phyloP scores from a whole-genome alignment of 1,140 invertebrate genomes.

The Carposina sasakii region DNA sequence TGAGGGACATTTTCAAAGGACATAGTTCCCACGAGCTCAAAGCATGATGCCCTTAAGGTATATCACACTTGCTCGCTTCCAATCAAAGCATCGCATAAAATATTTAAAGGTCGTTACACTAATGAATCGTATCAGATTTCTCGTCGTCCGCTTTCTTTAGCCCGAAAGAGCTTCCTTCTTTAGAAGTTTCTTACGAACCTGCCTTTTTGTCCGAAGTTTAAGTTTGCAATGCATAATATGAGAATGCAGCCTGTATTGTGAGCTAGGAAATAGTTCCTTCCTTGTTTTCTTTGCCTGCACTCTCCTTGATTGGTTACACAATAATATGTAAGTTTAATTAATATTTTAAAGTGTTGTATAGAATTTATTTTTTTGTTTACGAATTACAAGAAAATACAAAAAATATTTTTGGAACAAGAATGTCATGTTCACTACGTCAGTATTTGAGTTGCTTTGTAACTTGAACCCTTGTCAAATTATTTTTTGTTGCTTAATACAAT shows the following conservation, averaged over 20 bases:
- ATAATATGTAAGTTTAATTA: too few species aligned
- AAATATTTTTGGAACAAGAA: too few species aligned
- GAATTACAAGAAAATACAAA: too few species aligned
- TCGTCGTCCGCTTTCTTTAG: constrained; percentile 25
- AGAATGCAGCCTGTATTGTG: constrained; percentile 16
- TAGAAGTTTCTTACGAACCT: constrained; percentile 43
- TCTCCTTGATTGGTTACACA: too few species aligned
- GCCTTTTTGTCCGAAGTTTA: constrained; percentile 36
- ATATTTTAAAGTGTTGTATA: too few species aligned
- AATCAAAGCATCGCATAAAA: constrained; percentile 65
- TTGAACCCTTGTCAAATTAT: too few species aligned
- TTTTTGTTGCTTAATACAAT: too few species aligned
- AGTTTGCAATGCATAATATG: constrained; percentile 39
- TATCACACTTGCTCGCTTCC: constrained; percentile 49
- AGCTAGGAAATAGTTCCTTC: too few species aligned
- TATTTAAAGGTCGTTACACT: constrained; percentile 71
- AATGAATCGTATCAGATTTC: constrained; percentile 73
- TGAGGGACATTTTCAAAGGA: constrained; percentile 18
- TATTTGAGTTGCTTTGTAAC: too few species aligned
- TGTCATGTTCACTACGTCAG: too few species aligned
- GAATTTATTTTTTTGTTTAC: too few species aligned
- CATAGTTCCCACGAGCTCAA: constrained; percentile 20
- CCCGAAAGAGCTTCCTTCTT: constrained; percentile 44
- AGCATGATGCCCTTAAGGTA: constrained; percentile 17
- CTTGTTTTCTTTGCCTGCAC: too few species aligned